These are phyloP conservation scores for Junonia oenone DNA, from an alignment of 2,888 invertebrate species.

Conservation along the genomic window DNA sequence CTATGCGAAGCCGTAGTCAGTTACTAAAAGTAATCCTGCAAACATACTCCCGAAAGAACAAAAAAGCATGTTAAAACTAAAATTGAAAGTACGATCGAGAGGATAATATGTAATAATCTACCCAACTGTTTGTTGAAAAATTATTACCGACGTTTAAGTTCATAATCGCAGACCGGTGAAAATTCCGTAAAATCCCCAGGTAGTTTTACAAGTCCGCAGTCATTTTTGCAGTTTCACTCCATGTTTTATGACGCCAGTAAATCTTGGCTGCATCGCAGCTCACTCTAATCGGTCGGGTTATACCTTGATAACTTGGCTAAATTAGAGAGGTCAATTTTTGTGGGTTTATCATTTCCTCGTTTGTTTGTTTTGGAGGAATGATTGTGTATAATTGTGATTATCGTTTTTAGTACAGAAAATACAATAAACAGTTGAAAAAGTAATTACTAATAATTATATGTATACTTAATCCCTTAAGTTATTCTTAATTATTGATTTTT, in stretches of 20 bases:
- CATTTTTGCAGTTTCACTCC: conserved; percentile 5
- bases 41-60: too few relatives aligned
- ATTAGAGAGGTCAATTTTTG: neutral
- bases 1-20: too few relatives aligned
- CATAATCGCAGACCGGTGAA: conserved; percentile 13
- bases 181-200: conserved; percentile 19
- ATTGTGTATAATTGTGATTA: too few relatives aligned
- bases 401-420: neutral
- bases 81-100: neutral
- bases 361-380: too few relatives aligned
- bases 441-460: too few relatives aligned
- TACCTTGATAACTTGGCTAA: neutral
- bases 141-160: conserved; percentile 8
- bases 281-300: neutral
- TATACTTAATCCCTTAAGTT: too few relatives aligned
- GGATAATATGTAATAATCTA: neutral
- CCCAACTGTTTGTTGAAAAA: neutral
- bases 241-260: conserved; percentile 16
- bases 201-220: conserved; percentile 5
- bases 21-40: too few relatives aligned
- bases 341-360: neutral
- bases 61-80: too few relatives aligned
- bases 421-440: too few relatives aligned
- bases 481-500: too few relatives aligned
- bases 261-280: conserved; percentile 9